Conservation (phyloP, 1,140 invertebrate species). For the Tetramorium simillimum region DNA sequence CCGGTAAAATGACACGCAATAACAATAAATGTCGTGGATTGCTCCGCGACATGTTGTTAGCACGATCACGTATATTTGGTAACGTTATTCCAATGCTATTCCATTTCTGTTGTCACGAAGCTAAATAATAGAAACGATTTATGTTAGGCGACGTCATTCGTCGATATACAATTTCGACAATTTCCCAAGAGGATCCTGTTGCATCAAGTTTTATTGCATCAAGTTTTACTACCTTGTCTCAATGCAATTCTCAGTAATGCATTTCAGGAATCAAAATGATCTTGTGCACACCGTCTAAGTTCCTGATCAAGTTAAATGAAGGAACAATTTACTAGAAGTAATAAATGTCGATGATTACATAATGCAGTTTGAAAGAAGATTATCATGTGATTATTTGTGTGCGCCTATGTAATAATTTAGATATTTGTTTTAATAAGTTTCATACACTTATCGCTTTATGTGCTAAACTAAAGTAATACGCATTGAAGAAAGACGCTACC, state of each 20-base stretch:
- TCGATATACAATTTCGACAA: conserved; percentile 31
- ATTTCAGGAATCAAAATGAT: not conserved
- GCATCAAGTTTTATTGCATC: conserved; percentile 24
- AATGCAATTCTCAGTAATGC: not conserved
- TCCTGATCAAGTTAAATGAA: conserved; percentile 6
- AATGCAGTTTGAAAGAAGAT: not conserved
- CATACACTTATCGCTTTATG: not conserved
- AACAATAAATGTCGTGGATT: not conserved
- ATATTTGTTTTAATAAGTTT: not conserved
- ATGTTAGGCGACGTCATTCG: not conserved
- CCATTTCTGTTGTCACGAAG: not conserved
- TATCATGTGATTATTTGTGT: not conserved
- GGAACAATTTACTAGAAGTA: not conserved
- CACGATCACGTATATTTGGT: conserved; percentile 18
- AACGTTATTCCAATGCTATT: not conserved
- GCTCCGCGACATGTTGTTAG: conserved; percentile 16
- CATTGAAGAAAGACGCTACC: not conserved
- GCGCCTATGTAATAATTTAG: not conserved
- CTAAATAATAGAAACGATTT: conserved; percentile 5
- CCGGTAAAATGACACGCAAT: not conserved
- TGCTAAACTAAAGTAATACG: not conserved
- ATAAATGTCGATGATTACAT: not conserved
- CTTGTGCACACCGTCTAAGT: not conserved
- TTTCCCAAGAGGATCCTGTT: conserved; percentile 7
- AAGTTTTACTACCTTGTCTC: conserved; percentile 5